Percentiles rank a stretch among this genome's conserved stretches.
Evolutionary conservation across 2,888 invertebrate genomes (phyloP).

Genomic region (Perithous albicinctus): DNA sequence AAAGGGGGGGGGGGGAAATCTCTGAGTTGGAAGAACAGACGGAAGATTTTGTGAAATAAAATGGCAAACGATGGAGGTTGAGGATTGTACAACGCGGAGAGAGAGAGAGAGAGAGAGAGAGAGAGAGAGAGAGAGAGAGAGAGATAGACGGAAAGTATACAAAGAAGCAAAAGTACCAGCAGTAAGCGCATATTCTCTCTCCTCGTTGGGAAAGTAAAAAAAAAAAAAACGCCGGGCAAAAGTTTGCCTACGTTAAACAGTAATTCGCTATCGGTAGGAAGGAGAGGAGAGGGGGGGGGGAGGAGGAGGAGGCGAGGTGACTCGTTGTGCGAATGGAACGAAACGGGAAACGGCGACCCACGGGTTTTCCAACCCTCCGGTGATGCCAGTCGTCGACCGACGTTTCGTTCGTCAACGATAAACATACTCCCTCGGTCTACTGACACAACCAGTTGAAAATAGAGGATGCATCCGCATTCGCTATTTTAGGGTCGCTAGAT

Average conservation of each 20-base stretch:
- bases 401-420: slow-evolving; percentile 74
- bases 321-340: slow-evolving; percentile 37
- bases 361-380: slow-evolving; percentile 56
- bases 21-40: background rate
- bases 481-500: slow-evolving; percentile 29
- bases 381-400: slow-evolving; percentile 64
- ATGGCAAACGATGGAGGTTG: slow-evolving; percentile 69
- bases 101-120: slow-evolving; percentile 21
- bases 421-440: slow-evolving; percentile 74
- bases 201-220: slow-evolving; percentile 53
- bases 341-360: slow-evolving; percentile 39
- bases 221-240: slow-evolving; percentile 70
- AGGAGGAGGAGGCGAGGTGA: slow-evolving; percentile 7
- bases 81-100: slow-evolving; percentile 48
- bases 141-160: slow-evolving; percentile 18
- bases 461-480: background rate
- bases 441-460: slow-evolving; percentile 54
- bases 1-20: background rate
- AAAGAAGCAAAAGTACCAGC: slow-evolving; percentile 14
- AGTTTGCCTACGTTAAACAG: slow-evolving; percentile 76
- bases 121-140: slow-evolving; percentile 31
- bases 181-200: slow-evolving; percentile 33
- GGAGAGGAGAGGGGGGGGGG: slow-evolving; percentile 15
- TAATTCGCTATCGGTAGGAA: slow-evolving; percentile 73
- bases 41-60: slow-evolving; percentile 56